Conservation (phyloP, 1,140 invertebrate species). For the Epicauta chinensis region DNA sequence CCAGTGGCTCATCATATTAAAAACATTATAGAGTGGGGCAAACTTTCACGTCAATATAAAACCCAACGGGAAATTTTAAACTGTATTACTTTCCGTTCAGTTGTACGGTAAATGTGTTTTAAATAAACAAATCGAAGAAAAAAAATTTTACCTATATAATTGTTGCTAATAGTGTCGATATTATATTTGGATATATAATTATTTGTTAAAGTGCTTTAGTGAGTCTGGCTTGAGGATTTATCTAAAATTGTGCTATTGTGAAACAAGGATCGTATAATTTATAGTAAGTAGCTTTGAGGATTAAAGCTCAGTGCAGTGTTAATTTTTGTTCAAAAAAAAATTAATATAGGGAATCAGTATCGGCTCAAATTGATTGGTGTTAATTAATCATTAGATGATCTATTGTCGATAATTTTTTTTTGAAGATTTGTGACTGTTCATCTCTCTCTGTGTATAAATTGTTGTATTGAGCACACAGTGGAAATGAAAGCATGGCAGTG, state of each 20-base stretch:
- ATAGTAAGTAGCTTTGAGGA: background rate
- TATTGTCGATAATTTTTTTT: background rate
- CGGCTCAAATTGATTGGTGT: background rate
- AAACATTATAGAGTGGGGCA: slow-evolving; percentile 29
- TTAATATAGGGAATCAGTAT: too few relatives aligned
- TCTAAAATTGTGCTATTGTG: slow-evolving; percentile 3
- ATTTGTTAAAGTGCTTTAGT: background rate
- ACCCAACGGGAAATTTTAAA: slow-evolving; percentile 39
- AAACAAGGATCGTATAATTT: slow-evolving; percentile 2
- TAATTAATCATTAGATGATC: background rate
- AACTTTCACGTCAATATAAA: slow-evolving; percentile 42
- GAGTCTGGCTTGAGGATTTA: slow-evolving; percentile 4
- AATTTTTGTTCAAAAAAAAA: background rate
- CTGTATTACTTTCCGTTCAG: slow-evolving; percentile 35
- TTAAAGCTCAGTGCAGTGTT: slow-evolving; percentile 3
- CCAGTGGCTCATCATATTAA: slow-evolving; percentile 19
- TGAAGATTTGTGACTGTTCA: slow-evolving; percentile 11
- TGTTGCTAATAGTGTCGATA: slow-evolving; percentile 2
- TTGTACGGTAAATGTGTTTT: slow-evolving; percentile 4
- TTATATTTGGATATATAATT: background rate
- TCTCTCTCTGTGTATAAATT: slow-evolving; percentile 36
- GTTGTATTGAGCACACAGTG: slow-evolving; percentile 40
- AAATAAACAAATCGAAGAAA: background rate
- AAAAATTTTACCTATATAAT: slow-evolving; percentile 5
- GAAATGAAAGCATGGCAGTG: slow-evolving; percentile 41